Base-by-base conservation (phyloP, 2,113 vertebrate genomes). In the Axis porcinus region DNA sequence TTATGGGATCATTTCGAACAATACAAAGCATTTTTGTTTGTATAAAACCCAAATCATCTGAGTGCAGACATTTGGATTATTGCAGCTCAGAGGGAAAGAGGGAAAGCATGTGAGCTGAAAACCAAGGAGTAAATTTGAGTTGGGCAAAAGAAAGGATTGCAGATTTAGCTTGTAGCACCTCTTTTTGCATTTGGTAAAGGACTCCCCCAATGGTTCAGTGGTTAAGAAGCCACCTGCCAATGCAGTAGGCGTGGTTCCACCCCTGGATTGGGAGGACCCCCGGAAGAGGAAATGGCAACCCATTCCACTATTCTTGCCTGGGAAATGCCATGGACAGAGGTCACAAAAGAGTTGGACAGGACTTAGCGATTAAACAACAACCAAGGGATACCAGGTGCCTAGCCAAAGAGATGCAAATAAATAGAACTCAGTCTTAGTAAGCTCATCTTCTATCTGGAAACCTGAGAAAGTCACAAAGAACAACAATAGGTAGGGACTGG, bases 141-240 rank as follows among this genome's bases (percentile, higher is more conserved):
- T 87, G 87, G 87, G 74, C 62, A 74, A 70, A 86, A 85, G 33
- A 60, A 96, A 89, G 57, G 60, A 36, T 54, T 64, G 15, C 78
- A 84, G 21, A 23, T 79, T 98, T 96, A 89, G 30, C 91, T 96
- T 70, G 25, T 43, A 84, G 58, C n/a, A 84, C 83, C 70, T 89
- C 86, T 95, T 91, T 62, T 92, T 21, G 70, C 86, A 74, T 88
- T 91, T 98, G 43, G 23, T 95, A 95, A 97, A 97, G 70, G 40
- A 43, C 12, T 76, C 23, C 70, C 12, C 40, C 15, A 23, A 40
- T 76, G 23, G 40, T 6, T 14, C 40, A 76, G 40, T 43, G 40
- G 40, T 43, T 43, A 43, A 43, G 70, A 76, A 76, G 43, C 40
- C 40, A 27, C 70, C 23, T 76, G 23, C 70, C 70, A 43, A 76